phyloP scores from a whole-genome alignment of 2,797 vertebrate genomes.

The Anabacerthia variegaticeps region DNA sequence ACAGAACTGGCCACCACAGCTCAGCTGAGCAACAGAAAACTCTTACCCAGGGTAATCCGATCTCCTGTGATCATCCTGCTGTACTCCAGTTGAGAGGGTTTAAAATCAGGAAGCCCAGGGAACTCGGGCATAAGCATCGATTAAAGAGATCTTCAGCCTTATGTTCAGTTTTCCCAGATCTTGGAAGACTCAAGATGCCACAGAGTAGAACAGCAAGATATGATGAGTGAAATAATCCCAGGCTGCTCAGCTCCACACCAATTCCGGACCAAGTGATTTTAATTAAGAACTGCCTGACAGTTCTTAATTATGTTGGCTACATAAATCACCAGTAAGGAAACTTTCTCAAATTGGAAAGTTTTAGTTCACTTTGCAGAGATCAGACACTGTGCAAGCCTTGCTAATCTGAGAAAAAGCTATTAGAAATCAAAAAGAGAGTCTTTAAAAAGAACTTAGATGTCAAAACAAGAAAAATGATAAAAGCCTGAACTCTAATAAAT shows the following conservation, averaged over 20 bases:
- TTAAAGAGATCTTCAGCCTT: conserved; percentile 4
- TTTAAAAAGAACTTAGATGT: conserved; percentile 27
- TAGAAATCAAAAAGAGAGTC: neutral
- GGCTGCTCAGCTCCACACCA: neutral
- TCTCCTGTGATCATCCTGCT: neutral
- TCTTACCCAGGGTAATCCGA: conserved; percentile 1
- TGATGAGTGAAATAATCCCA: conserved; percentile 14
- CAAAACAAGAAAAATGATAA: conserved; percentile 65
- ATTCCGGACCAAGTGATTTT: neutral
- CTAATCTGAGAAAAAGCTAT: neutral
- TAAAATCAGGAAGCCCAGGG: neutral
- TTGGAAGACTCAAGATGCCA: neutral
- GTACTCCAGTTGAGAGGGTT: neutral
- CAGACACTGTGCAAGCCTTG: neutral
- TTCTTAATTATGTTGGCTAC: neutral
- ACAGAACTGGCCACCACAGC: neutral
- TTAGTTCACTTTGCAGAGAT: conserved; percentile 20
- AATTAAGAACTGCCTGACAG: conserved; percentile 11
- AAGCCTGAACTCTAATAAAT: conserved; percentile 15
- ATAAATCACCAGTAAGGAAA: conserved; percentile 1
- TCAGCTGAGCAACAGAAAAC: neutral
- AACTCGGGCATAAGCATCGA: neutral
- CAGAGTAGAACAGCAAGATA: neutral
- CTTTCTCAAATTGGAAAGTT: neutral
- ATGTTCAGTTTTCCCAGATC: neutral